These are phyloP conservation scores for Aulostomus chinensis DNA, from an alignment of 2,797 vertebrate species.

Conservation along the genomic window DNA sequence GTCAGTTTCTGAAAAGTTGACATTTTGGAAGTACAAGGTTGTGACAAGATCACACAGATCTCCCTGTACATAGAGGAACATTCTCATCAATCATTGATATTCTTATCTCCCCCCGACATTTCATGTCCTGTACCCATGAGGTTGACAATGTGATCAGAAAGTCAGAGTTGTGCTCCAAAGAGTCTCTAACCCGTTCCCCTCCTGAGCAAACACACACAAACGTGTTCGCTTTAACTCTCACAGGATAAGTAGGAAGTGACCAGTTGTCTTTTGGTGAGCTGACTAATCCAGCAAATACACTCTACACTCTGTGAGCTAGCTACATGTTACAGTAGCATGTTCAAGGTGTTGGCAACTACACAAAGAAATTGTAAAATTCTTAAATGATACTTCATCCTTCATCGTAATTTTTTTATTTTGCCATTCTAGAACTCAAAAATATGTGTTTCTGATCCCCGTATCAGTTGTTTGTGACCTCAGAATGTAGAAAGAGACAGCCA, in stretches of 20 bases:
- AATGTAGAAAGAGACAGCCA: no score
- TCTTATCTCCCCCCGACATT: conserved; percentile 64
- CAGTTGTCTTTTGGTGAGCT: conserved; percentile 11
- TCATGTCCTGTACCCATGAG: conserved; percentile 62
- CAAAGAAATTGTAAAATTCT: no score
- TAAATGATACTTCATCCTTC: no score
- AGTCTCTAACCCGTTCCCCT: conserved; percentile 41
- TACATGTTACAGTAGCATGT: no score
- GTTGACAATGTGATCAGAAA: conserved; percentile 66
- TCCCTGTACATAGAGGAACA: conserved; percentile 54
- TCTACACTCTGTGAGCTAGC: background rate
- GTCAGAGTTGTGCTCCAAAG: conserved; percentile 43
- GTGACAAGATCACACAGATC: conserved; percentile 46
- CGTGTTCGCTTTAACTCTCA: background rate
- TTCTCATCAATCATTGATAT: conserved; percentile 72
- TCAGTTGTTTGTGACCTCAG: no score
- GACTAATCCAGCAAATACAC: conserved; percentile 5
- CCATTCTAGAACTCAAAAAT: no score
- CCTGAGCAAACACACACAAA: conserved; percentile 27
- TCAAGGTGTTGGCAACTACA: no score
- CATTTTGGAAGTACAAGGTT: conserved; percentile 48
- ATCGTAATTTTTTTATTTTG: no score
- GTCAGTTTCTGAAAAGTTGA: conserved; percentile 36
- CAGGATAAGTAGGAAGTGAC: conserved; percentile 9
- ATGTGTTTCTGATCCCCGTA: no score